Percentiles rank a stretch among this genome's conserved stretches.
Evolutionary conservation across 2,113 vertebrate genomes (phyloP).

Genomic region (Campylorhamphus procurvoides): DNA sequence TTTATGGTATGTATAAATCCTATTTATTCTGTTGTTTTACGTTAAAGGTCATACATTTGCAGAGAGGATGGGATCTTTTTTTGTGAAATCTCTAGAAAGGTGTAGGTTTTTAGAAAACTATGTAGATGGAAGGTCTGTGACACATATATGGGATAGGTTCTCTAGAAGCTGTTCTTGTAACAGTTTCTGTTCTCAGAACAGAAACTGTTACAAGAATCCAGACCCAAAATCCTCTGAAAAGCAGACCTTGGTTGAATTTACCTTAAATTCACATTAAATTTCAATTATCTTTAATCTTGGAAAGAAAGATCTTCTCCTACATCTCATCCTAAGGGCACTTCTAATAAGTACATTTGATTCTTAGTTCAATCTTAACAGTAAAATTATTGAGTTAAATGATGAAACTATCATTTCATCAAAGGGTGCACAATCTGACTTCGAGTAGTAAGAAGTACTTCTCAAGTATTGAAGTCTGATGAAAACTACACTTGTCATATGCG

Average conservation of each 20-base stretch:
- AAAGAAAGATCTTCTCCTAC: neutral
- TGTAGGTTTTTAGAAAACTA: neutral
- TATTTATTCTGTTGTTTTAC: neutral
- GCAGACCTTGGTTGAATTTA: neutral
- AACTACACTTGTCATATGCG: neutral
- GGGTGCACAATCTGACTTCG: neutral
- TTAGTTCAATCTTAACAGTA: neutral
- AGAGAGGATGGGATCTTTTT: neutral
- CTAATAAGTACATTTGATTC: neutral
- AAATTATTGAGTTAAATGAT: neutral
- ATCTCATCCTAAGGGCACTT: neutral
- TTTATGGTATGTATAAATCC: neutral
- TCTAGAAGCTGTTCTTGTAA: neutral
- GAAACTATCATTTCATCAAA: neutral
- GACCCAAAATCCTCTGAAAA: neutral
- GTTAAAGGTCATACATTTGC: neutral
- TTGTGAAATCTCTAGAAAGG: neutral
- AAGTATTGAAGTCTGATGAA: neutral
- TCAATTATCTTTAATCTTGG: neutral
- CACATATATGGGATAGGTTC: neutral
- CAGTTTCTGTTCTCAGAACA: no score
- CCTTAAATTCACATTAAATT: neutral
- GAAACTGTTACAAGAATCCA: neutral
- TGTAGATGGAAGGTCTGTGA: neutral
- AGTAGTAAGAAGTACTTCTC: neutral